Evolutionary conservation across 2,797 vertebrate species (phyloP), one percentile per base, ranked within the genome.

Genomic region (Darevskia nairensis): DNA sequence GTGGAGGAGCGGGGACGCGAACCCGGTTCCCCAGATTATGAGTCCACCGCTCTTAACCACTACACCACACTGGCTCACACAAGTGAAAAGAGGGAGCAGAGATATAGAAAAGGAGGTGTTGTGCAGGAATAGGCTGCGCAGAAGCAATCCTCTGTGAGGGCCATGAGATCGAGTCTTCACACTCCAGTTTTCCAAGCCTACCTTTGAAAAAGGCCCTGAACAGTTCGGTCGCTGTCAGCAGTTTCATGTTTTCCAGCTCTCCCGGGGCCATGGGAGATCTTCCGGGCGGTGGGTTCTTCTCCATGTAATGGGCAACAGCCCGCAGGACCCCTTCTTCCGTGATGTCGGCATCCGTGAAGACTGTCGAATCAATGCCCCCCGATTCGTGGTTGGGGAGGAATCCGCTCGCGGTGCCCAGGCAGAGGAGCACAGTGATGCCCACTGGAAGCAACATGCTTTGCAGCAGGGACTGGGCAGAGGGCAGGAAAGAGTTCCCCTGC

Each of bases 381-480:
- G 88, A 89, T 80, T 89, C 88, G 25, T 35, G 88, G 55, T 89
- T 89, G 55, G 88, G 88, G 10, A 8, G 82, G 55, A 89, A 89
- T 61, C 88, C 88, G 2, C 15, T 50, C 83, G 66, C 88, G 8
- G 50, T 10, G 2, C 88, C 78, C 10, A 29, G 1, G 9, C 68
- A 89, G 15, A 89, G 39, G 13, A 89, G 55, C 50, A 80, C 46
- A 21, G 9, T 25, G 27, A 87, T 35, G 11, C 21, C 7, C n/a
- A 27, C 41, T 19, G 9, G 25, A 23, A 80, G 55, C 39, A 50
- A 8, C 88, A 80, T 89, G 41, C 71, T 27, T 59, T 9, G 46
- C 3, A 66, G 3, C 13, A 32, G 13, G 23, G 81, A 6, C 17
- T 27, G 0, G 29, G 5, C 6, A 8, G 23, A 80, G 3, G 50